Percentiles rank a stretch among this genome's conserved stretches.
Conservation (phyloP, 2,113 vertebrate genomes). For the Brachypteracias leptosomus region DNA sequence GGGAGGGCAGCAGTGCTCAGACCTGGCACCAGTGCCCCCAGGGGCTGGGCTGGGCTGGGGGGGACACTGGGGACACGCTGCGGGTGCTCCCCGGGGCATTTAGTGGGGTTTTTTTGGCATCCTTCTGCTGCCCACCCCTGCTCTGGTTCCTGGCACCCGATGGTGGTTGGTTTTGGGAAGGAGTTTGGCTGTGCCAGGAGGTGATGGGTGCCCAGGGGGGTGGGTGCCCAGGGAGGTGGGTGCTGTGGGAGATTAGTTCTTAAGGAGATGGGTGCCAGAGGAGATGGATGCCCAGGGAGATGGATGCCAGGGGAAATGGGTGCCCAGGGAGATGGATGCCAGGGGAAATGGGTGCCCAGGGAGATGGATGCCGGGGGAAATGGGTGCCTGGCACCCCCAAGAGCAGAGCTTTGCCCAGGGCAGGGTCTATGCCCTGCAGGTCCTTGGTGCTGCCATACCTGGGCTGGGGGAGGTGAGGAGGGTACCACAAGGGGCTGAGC, state of each 20-base stretch:
- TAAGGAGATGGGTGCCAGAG: background rate
- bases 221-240: too few relatives aligned
- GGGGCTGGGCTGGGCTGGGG: background rate
- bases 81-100: background rate
- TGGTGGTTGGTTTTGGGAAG: background rate
- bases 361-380: background rate
- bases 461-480: background rate
- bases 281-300: too few relatives aligned
- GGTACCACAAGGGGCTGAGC: rapidly evolving
- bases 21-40: rapidly evolving
- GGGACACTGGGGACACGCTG: background rate
- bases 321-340: too few relatives aligned
- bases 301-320: too few relatives aligned
- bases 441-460: rapidly evolving
- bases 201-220: too few relatives aligned
- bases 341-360: rapidly evolving
- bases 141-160: rapidly evolving
- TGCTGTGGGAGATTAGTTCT: too few relatives aligned
- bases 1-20: rapidly evolving
- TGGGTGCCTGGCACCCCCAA: too few relatives aligned
- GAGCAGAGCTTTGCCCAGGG: background rate
- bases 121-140: background rate
- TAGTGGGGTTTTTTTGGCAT: background rate
- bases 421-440: background rate
- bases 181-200: too few relatives aligned